A percentile compares a stretch with the other conserved stretches of the same genome.
phyloP scores from a whole-genome alignment of 2,113 vertebrate genomes.

The Speoplatyrhinus poulsoni region DNA sequence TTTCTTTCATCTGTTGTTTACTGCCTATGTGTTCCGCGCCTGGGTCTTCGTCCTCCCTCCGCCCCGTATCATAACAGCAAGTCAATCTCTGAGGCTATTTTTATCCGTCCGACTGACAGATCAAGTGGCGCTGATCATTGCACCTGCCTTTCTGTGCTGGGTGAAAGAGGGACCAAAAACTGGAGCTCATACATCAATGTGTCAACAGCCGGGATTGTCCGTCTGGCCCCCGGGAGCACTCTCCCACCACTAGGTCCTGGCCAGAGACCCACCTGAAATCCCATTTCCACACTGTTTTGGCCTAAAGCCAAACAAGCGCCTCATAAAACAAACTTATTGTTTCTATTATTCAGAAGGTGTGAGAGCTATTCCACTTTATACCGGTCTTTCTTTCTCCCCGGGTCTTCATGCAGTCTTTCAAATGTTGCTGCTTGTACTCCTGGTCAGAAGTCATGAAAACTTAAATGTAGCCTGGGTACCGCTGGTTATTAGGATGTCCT shows the following conservation, averaged over 20 bases:
- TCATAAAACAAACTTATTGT: slow-evolving; percentile 10
- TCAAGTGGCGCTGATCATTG: slow-evolving; percentile 73
- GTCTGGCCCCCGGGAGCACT: slow-evolving; percentile 46
- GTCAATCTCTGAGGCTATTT: slow-evolving; percentile 73
- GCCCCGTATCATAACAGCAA: too few relatives aligned
- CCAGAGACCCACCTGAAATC: slow-evolving; percentile 41
- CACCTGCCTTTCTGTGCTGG: slow-evolving; percentile 67
- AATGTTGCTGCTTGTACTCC: not conserved
- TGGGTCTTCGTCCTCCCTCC: too few relatives aligned
- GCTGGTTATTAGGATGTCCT: too few relatives aligned
- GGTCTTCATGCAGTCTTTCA: not conserved
- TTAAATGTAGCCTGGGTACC: too few relatives aligned
- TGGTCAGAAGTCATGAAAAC: too few relatives aligned
- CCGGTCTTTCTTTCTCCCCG: not conserved
- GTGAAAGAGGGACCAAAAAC: slow-evolving; percentile 58
- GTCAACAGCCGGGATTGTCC: slow-evolving; percentile 68
- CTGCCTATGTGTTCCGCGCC: too few relatives aligned
- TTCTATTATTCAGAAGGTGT: slow-evolving; percentile 7
- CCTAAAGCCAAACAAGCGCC: slow-evolving; percentile 16
- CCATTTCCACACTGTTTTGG: slow-evolving; percentile 22
- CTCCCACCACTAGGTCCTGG: slow-evolving; percentile 47
- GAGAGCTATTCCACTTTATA: not conserved
- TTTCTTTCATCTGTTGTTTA: too few relatives aligned
- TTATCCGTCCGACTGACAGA: slow-evolving; percentile 70
- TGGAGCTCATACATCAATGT: slow-evolving; percentile 77